Evolutionary conservation across 2,113 vertebrate species (phyloP), one percentile per base, ranked within the genome.

Genomic region (Steatornis caripensis): DNA sequence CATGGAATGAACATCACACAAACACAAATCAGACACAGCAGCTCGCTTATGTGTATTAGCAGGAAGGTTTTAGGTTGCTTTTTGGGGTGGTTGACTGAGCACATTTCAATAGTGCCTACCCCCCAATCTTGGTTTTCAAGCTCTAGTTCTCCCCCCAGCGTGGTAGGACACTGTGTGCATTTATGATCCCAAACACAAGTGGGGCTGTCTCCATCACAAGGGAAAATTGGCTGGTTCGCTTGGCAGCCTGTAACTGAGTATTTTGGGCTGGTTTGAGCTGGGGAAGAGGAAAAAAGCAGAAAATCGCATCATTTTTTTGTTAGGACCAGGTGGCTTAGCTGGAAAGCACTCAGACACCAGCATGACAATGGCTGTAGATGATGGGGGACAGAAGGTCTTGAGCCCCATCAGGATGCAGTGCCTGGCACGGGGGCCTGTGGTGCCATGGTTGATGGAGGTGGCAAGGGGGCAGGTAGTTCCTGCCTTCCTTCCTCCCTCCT

Each of bases 401-500:
- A 32, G 48, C 13, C n/a, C 15, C 36, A 54, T 7, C 17, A 46
- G 30, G 36, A 46, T 54, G 24, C 32, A 53, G 21, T 34, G 21
- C 30, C 64, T 74, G 68, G 12, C 7, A 1, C 4, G 19, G 39
- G 37, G 15, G 3, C 24, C 65, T 11, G 1, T 5, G 16, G 55
- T 70, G 48, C 39, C n/a, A 53, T 0, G 0, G 15, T 0, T 27
- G 46, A 54, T 29, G 62, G 45, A 72, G 7, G 20, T 41, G 37
- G 12, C 0, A 2, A 81, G 23, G 27, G 30, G 9, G 11, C 24
- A 45, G 29, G 41, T 29, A 79, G 41, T 12, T 87, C 32, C 43
- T 62, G 30, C 22, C 27, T 89, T 23, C 26, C n/a, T 84, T 84
- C 20, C 15, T 60, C 16, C 30, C 11, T 80, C 6, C 32, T 70